Percentiles rank a stretch among this genome's conserved stretches.
Evolutionary conservation across 2,888 invertebrate species (phyloP).

Genomic region (Teleogryllus oceanicus): DNA sequence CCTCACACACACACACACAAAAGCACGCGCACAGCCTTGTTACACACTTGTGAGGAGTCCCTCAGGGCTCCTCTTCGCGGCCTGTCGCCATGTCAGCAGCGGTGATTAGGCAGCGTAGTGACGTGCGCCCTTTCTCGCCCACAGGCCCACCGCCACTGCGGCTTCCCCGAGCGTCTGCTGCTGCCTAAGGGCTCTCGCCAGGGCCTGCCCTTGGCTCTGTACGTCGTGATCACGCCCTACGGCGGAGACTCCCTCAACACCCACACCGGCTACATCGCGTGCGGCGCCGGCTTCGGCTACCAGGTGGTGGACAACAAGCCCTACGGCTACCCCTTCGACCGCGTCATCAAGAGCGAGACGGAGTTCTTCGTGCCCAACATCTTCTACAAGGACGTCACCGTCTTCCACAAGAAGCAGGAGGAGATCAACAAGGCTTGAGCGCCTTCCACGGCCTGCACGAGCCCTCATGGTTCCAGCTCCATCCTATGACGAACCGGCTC

Average conservation of each 20-base stretch:
- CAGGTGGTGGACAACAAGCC: slow-evolving; percentile 58
- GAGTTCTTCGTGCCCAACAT: slow-evolving; percentile 56
- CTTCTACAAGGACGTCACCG: slow-evolving; percentile 51
- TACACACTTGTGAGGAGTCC: too few species aligned
- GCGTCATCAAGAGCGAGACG: slow-evolving; percentile 52
- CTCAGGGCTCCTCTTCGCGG: too few species aligned
- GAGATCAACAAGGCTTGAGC: slow-evolving; percentile 38
- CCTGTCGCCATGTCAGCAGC: too few species aligned
- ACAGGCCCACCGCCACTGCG: slow-evolving; percentile 53
- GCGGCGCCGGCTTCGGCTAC: slow-evolving; percentile 56
- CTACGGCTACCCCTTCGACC: slow-evolving; percentile 72
- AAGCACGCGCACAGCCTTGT: too few species aligned
- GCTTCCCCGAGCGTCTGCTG: slow-evolving; percentile 67
- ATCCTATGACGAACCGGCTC: not conserved
- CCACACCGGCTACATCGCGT: slow-evolving; percentile 42
- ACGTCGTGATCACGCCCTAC: slow-evolving; percentile 58
- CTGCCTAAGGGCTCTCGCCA: slow-evolving; percentile 66
- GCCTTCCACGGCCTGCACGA: not conserved
- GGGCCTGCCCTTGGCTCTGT: slow-evolving; percentile 63
- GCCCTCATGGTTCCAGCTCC: not conserved
- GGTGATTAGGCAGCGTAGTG: not conserved
- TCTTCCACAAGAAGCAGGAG: slow-evolving; percentile 52
- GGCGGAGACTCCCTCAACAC: slow-evolving; percentile 19
- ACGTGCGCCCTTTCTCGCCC: not conserved
- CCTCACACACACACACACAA: not conserved